Conservation (phyloP, 2,797 vertebrate genomes). For the Linurgus olivaceus region DNA sequence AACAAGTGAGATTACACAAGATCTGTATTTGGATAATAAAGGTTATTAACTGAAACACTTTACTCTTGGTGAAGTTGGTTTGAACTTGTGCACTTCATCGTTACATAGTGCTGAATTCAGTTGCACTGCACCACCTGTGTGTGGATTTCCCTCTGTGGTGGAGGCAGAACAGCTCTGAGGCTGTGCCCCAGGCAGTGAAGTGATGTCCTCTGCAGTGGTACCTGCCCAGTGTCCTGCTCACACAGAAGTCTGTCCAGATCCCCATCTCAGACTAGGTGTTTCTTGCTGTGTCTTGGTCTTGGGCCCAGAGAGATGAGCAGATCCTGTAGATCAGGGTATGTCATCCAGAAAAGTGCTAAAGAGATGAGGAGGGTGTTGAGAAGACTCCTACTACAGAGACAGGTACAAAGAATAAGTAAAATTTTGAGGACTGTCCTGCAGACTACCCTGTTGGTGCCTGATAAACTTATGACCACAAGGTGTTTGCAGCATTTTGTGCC, state of each 20-base stretch:
- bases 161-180: not conserved
- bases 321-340: not conserved
- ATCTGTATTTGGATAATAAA: not conserved
- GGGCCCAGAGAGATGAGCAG: not conserved
- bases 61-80: not conserved
- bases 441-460: not conserved
- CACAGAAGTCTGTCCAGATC: not conserved
- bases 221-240: not conserved
- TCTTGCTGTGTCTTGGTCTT: not conserved
- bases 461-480: not conserved
- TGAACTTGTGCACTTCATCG: not conserved
- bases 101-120: fast-evolving
- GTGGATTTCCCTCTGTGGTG: not conserved
- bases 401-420: not conserved
- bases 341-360: not conserved
- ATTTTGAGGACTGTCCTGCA: not conserved
- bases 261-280: not conserved
- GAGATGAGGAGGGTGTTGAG: fast-evolving
- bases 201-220: fast-evolving
- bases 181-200: not conserved
- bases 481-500: not conserved
- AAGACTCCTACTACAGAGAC: not conserved
- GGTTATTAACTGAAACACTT: not conserved
- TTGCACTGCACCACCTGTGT: fast-evolving
- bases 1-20: not conserved